phyloP scores from a whole-genome alignment of 35 echinoderm and acorn worm species.

The Apostichopus japonicus region DNA sequence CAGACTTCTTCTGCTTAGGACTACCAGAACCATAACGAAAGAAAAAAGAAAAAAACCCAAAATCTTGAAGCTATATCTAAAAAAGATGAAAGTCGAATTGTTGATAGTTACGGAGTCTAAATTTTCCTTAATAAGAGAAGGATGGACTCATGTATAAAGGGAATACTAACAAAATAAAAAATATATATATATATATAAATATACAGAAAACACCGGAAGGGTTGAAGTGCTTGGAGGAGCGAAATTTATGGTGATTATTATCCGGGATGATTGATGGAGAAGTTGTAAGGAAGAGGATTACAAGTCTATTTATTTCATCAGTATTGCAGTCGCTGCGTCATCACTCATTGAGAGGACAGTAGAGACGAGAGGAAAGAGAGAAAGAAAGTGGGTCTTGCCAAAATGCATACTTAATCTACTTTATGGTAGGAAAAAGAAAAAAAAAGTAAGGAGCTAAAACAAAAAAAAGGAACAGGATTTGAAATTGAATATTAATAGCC shows the following conservation, averaged over 20 bases:
- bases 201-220: conserved; percentile 43
- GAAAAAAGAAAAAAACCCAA: neutral
- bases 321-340: neutral
- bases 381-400: neutral
- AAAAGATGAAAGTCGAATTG: conserved; percentile 12
- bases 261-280: conserved; percentile 36
- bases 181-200: no score
- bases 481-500: conserved; percentile 3
- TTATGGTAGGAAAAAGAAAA: neutral
- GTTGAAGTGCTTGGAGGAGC: neutral
- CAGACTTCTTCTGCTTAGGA: conserved; percentile 44
- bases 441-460: no score
- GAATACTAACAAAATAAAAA: neutral
- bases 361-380: neutral
- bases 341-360: conserved; percentile 14
- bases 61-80: neutral
- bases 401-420: conserved; percentile 6
- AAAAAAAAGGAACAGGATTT: neutral
- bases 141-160: neutral
- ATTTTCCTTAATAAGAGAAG: neutral
- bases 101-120: conserved; percentile 26
- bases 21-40: neutral
- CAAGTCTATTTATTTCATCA: conserved; percentile 46
- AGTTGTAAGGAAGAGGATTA: conserved; percentile 3
- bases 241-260: conserved; percentile 51